These are phyloP conservation scores for Poecilia wingei DNA, from an alignment of 2,797 vertebrate species.

Conservation along the genomic window DNA sequence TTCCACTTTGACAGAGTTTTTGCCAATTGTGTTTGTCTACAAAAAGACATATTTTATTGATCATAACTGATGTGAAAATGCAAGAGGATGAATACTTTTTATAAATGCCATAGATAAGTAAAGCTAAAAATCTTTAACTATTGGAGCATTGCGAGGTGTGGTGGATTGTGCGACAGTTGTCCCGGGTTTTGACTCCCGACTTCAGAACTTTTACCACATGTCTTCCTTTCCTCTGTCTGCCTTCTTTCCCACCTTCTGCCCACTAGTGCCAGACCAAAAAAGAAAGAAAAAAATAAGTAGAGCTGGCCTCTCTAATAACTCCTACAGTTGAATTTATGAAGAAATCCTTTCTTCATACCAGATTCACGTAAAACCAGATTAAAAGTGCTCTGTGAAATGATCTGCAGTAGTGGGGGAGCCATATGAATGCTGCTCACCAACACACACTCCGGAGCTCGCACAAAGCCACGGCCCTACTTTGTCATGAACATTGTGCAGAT, in stretches of 20 bases:
- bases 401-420: not conserved
- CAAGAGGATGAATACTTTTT: not conserved
- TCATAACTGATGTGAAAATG: too few relatives aligned
- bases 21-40: not conserved
- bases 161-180: too few relatives aligned
- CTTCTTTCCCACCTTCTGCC: too few relatives aligned
- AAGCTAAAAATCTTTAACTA: not conserved
- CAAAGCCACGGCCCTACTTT: slow-evolving; percentile 22
- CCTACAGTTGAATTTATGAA: not conserved
- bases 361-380: not conserved
- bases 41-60: too few relatives aligned
- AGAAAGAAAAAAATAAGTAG: not conserved
- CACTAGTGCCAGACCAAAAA: not conserved
- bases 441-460: slow-evolving; percentile 30
- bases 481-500: slow-evolving; percentile 34
- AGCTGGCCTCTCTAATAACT: not conserved
- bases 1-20: not conserved
- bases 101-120: not conserved
- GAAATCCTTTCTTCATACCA: slow-evolving; percentile 5
- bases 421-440: slow-evolving; percentile 12
- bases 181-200: too few relatives aligned
- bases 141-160: too few relatives aligned
- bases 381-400: not conserved
- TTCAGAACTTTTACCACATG: too few relatives aligned
- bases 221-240: too few relatives aligned